phyloP scores from a whole-genome alignment of 2,113 vertebrate species.

The Ivindomyrus marchei region DNA sequence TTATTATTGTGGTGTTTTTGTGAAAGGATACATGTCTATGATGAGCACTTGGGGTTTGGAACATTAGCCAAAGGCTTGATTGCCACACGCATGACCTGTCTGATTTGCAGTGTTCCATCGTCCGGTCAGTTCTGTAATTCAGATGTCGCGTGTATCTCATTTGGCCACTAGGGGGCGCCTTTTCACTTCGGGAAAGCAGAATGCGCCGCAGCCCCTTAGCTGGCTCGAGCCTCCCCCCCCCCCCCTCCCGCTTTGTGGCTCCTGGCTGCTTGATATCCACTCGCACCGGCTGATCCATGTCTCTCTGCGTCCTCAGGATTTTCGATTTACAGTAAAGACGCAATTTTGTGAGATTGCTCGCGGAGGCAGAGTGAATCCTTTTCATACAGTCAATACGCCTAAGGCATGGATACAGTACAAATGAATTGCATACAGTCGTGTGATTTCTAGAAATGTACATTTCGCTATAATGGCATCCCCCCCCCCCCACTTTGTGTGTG shows the following conservation, averaged over 20 bases:
- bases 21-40: neutral
- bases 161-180: conserved; percentile 14
- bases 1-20: neutral
- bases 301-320: neutral
- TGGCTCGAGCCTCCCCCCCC: neutral
- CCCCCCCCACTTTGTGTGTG: neutral
- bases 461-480: neutral
- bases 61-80: neutral
- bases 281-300: conserved; percentile 20
- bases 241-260: neutral
- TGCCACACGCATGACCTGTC: neutral
- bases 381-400: neutral
- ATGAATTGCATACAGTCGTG: neutral
- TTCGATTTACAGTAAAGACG: conserved; percentile 22
- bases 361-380: conserved; percentile 6
- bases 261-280: conserved; percentile 23
- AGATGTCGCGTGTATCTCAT: neutral
- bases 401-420: neutral
- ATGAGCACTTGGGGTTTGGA: neutral
- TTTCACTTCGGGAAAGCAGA: neutral
- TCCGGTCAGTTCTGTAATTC: neutral
- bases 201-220: neutral
- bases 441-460: neutral
- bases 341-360: conserved; percentile 13
- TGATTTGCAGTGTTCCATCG: neutral